Base-by-base conservation (phyloP, 2,113 vertebrate species). In the Candoia aspera region DNA sequence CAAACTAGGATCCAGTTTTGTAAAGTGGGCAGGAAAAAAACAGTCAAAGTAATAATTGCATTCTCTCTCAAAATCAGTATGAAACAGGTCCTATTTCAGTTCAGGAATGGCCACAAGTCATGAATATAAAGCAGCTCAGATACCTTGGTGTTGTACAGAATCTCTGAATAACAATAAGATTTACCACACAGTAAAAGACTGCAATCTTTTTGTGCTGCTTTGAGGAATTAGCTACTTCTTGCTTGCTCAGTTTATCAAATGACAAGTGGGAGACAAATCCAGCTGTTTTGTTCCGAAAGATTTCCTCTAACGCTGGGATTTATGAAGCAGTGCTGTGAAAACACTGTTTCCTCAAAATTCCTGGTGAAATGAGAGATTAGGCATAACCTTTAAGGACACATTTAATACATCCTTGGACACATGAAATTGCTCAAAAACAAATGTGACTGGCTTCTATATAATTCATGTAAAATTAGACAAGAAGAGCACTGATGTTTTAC, bases 161-260 rank as follows among this genome's bases (percentile, higher is more conserved):
- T 87, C 55, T 90, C 46, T 84, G 92, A 95, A 88, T 93, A 93
- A 94, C 90, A 33, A 85, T 68, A 3, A 73, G 64, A 26, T 29
- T 94, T 29, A 33, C 68, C 68, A 88, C 46, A 91, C 84, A 84
- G 29, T 89, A 95, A 90, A 89, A 59, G 46, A 73, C 79, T 95
- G 92, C 12, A 26, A 2, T 33, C 53, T 94, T 95, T 89, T 86
- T 59, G 62, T 23, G 3, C 29, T 90, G 93, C 88, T 68, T 92
- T 92, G 26, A 94, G 86, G 93, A 55, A 93, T 95, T 95, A 57
- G 68, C 46, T 93, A 93, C 89, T 88, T 49, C 15, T 95, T 87
- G 53, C 57, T n/a, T 93, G 93, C 68, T 89, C 49, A 58, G 93
- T 90, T 24, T 91, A 42, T 91, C 86, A 94, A 90, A 92, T 0